Conservation (phyloP, 2,113 vertebrate species). For the Elephas maximus region DNA sequence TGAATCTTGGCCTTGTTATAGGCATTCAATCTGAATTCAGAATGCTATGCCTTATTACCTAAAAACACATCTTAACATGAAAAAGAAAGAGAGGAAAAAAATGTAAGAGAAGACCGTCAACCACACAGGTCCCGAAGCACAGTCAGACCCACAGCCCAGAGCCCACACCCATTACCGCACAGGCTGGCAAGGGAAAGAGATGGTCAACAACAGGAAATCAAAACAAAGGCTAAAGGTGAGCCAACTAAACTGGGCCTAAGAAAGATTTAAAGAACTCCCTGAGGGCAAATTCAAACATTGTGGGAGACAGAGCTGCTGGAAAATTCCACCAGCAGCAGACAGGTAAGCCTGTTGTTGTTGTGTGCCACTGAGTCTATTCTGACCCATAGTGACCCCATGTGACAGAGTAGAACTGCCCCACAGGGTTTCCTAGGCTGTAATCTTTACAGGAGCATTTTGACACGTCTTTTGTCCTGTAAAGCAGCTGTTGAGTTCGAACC, state of each 20-base stretch:
- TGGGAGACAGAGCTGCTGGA: neutral
- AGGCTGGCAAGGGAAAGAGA: neutral
- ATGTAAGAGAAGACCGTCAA: neutral
- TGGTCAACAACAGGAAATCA: neutral
- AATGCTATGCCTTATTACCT: neutral
- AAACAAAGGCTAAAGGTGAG: neutral
- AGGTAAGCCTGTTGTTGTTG: too few species aligned
- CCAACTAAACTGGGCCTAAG: fast-evolving
- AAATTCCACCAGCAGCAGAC: neutral
- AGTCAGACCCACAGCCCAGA: neutral
- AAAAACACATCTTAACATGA: neutral
- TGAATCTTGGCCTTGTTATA: too few species aligned
- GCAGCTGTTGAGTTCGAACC: too few species aligned
- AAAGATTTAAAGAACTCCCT: neutral
- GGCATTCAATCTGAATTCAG: neutral
- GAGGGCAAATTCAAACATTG: neutral
- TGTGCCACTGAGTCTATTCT: too few species aligned
- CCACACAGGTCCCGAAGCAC: neutral
- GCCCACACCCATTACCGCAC: neutral
- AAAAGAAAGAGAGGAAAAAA: neutral
- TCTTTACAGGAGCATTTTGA: too few species aligned
- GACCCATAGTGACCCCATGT: too few species aligned
- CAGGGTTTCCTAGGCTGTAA: too few species aligned
- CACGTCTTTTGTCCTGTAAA: too few species aligned
- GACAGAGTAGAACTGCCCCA: too few species aligned